Evolutionary conservation across 1,140 invertebrate species (phyloP).

Genomic region (Vanessa atalanta): DNA sequence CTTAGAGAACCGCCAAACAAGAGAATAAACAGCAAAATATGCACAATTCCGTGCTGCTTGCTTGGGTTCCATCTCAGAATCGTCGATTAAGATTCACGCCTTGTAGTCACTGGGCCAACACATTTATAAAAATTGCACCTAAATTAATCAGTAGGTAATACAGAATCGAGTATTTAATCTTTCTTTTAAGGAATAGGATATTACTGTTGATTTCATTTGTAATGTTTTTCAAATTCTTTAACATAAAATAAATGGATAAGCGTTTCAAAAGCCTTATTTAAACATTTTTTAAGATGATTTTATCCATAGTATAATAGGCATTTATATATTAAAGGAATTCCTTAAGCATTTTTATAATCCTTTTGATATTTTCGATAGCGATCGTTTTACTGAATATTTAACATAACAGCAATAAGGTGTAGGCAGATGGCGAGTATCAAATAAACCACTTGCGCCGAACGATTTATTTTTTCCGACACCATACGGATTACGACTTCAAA

Average conservation of each 20-base stretch:
- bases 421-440: conserved; percentile 57
- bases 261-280: neutral
- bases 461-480: conserved; percentile 73
- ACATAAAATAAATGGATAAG: neutral
- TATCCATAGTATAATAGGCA: too few relatives aligned
- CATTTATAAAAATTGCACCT: too few relatives aligned
- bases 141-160: too few relatives aligned
- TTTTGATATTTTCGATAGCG: conserved; percentile 15
- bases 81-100: too few relatives aligned
- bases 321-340: neutral
- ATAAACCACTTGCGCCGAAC: conserved; percentile 48
- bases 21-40: too few relatives aligned
- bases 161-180: neutral
- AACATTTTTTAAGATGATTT: too few relatives aligned
- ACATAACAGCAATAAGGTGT: conserved; percentile 42
- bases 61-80: too few relatives aligned
- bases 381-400: conserved; percentile 12
- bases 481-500: conserved; percentile 64
- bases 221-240: neutral
- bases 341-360: neutral
- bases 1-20: too few relatives aligned
- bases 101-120: too few relatives aligned
- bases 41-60: too few relatives aligned
- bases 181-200: neutral
- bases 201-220: neutral